Base-by-base conservation (phyloP, 2,797 vertebrate genomes). In the Phylloscopus collybita region DNA sequence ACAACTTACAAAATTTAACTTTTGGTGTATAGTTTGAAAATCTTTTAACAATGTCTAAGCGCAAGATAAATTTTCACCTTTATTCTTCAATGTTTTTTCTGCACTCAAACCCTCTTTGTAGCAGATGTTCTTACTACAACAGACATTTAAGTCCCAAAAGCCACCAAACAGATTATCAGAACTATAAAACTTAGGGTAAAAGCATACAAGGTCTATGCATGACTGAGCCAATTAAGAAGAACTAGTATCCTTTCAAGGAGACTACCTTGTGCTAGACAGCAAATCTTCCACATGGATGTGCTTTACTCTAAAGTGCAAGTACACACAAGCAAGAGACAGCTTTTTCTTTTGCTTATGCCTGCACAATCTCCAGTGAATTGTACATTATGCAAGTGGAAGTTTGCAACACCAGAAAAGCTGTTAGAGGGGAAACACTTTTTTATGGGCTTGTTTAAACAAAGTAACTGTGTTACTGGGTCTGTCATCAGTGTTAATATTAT, bases 401-500 rank as follows among this genome's bases (percentile, higher is more conserved):
- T 79, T 84, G 86, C 70, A 80, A 72, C 26, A 65, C 54, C 50
- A 86, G 80, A 75, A 69, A 83, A 91, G 38, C 66, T 75, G 6
- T n/a, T 83, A 61, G 85, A 84, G 26, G 73, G 69, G 56, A 95
- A 95, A 65, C 59, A 22, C 73, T 84, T 74, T 49, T 93, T 86
- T 76, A 88, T 17, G 32, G 54, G 44, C 66, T 81, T 93, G 62
- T 94, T 97, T 88, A 90, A 96, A 95, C 82, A 92, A 75, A 92
- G 71, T 84, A 90, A 88, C 82, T 80, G 64, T 70, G 76, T 95
- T 92, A 86, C 54, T 75, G 40, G 40, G 73, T 70, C 86, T 91
- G 70, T 86, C 92, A 90, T 70, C 88, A 73, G 54, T 70, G 76
- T 88, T 81, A 79, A 90, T 56, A 49, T 88, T 80, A 69, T 38